These are phyloP conservation scores for Megalops atlanticus DNA, from an alignment of 2,113 vertebrate genomes.

Conservation along the genomic window DNA sequence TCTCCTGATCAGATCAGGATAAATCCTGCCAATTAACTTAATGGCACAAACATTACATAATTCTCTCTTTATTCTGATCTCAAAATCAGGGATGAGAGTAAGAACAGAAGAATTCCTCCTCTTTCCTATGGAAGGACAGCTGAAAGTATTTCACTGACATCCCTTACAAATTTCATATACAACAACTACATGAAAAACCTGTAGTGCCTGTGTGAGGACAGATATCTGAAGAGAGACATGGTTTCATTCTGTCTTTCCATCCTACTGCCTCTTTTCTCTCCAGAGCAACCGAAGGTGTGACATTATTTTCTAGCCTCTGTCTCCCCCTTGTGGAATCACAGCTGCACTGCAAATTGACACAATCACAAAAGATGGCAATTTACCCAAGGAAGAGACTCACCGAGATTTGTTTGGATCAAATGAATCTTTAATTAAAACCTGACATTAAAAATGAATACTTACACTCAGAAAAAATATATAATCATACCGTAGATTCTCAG, in stretches of 20 bases:
- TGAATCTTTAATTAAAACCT: constrained; percentile 12
- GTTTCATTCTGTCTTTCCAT: background rate
- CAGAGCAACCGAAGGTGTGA: no score
- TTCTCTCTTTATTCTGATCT: background rate
- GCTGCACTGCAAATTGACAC: no score
- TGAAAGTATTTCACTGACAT: background rate
- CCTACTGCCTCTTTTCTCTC: background rate
- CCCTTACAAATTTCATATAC: background rate
- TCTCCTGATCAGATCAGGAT: no score
- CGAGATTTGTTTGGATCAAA: background rate
- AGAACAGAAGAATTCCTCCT: background rate
- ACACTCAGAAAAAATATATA: background rate
- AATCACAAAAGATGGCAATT: background rate
- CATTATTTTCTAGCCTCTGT: background rate
- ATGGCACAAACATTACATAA: background rate
- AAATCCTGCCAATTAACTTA: no score
- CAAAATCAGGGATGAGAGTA: background rate
- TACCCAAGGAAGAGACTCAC: background rate
- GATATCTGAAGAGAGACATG: background rate
- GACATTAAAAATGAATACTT: background rate
- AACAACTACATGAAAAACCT: background rate
- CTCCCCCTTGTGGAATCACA: background rate
- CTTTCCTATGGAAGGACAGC: background rate
- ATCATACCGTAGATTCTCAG: background rate
- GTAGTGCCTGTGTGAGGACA: background rate